Base-by-base conservation (phyloP, 2,797 vertebrate genomes). In the Trachops cirrhosus region DNA sequence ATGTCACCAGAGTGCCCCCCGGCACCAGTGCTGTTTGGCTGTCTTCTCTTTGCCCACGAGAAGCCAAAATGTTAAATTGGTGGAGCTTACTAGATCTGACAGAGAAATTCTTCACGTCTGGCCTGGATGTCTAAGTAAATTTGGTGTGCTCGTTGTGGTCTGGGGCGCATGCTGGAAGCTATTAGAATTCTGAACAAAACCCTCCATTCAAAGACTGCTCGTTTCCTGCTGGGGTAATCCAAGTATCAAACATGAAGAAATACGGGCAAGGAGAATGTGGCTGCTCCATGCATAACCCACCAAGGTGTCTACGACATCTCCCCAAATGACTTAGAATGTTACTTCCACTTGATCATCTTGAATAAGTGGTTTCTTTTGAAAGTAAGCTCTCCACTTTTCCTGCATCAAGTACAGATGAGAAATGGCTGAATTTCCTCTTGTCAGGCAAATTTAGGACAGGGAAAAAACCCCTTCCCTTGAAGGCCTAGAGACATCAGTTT, bases 171-270 rank as follows among this genome's bases (percentile, higher is more conserved):
- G 97, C 99, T 99, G 99, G 99, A 99, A 99, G 98, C 98, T 98
- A 99, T 99, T 99, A 98, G 98, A 98, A 98, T 95, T 96, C 98
- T 97, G 97, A 99, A 99, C 99, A 99, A 99, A 99, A 99, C 98
- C 98, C 97, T 98, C 98, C 98, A 99, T 99, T 98, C 98, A 99
- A 98, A 98, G 98, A 98, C 99, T 98, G 98, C 99, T 92, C 97
- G 98, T 97, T 98, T 99, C 99, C 99, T 98, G 98, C 98, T 98
- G 97, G 98, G 98, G 98, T 98, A 99, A 99, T 98, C 98, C 99
- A 98, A 98, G 98, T 96, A 98, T 98, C 98, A 99, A 98, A 98
- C 98, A 99, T 97, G 75, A 98, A 97, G 98, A 98, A 99, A 98
- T 98, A 97, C 97, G 98, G 98, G 95, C 94, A 37, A 92, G 93